Evolutionary conservation across 2,888 invertebrate species (phyloP).

Genomic region (Candidula unifasciata): DNA sequence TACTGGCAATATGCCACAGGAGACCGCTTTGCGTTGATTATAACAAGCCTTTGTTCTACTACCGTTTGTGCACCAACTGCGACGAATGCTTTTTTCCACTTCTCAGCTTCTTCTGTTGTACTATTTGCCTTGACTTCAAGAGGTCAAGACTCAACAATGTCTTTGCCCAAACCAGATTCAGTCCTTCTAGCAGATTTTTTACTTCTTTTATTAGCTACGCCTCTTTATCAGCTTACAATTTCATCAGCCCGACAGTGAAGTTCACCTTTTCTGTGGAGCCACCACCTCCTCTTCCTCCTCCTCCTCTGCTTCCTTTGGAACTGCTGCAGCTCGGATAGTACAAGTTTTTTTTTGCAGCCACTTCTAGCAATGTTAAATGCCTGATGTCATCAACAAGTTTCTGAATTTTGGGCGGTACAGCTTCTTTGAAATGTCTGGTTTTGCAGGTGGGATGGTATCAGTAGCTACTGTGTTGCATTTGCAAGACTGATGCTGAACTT

Average conservation of each 20-base stretch:
- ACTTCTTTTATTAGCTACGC: conserved; percentile 98
- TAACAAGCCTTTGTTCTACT: no score
- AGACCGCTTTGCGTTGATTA: no score
- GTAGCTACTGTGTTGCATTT: conserved; percentile 44
- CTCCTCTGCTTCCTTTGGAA: no score
- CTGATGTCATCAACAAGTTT: conserved; percentile 92
- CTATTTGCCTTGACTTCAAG: conserved; percentile 92
- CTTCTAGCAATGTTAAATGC: conserved; percentile 92
- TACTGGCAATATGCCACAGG: no score
- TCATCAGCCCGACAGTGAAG: conserved; percentile 90
- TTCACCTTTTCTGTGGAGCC: conserved; percentile 85
- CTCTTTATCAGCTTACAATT: conserved; percentile 95
- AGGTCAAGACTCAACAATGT: conserved; percentile 97
- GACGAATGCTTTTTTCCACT: conserved; percentile 89
- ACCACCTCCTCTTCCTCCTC: conserved; percentile 71
- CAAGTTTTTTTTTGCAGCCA: no score
- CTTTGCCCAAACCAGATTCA: conserved; percentile 97
- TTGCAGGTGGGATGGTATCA: conserved; percentile 80
- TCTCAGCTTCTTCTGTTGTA: conserved; percentile 96
- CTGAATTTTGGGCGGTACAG: conserved; percentile 92
- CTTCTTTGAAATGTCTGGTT: conserved; percentile 85
- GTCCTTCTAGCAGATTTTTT: conserved; percentile 91
- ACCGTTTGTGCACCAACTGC: conserved; percentile 92
- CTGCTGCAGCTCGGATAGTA: no score
- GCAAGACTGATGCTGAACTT: neutral